Conservation (phyloP, 2,888 invertebrate species). For the Hydrotaea cyrtoneurina region DNA sequence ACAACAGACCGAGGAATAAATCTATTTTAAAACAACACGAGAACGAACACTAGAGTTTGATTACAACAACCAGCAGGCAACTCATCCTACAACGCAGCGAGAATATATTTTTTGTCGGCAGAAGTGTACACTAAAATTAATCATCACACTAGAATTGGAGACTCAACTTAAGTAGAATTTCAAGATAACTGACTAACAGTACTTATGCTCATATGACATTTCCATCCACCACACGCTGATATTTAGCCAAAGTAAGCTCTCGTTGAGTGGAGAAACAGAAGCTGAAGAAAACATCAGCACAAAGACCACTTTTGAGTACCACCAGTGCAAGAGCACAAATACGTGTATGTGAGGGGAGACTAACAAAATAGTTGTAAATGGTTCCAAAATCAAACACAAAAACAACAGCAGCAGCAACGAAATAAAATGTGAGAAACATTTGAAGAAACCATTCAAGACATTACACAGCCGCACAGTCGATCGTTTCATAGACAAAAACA, state of each 20-base stretch:
- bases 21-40: neutral
- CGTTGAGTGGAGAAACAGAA: slow-evolving; percentile 26
- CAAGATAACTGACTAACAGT: neutral
- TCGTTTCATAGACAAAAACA: neutral
- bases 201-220: slow-evolving; percentile 37
- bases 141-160: neutral
- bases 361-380: neutral
- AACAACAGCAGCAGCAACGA: neutral
- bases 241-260: slow-evolving; percentile 49
- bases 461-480: slow-evolving; percentile 36
- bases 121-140: neutral
- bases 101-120: neutral
- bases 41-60: neutral
- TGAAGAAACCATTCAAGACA: slow-evolving; percentile 63
- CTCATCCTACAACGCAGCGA: too few species aligned
- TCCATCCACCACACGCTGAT: slow-evolving; percentile 56
- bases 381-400: slow-evolving; percentile 22
- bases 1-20: neutral
- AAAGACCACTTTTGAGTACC: slow-evolving; percentile 17
- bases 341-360: neutral
- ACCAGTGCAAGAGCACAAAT: neutral
- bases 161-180: neutral
- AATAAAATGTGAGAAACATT: slow-evolving; percentile 46
- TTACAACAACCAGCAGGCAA: too few species aligned
- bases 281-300: too few species aligned